Conservation (phyloP, 2,113 vertebrate genomes). For the Bos taurus region ARS-UCD2.0 NC_037340.1:5340001-5340500, state of each 20-base stretch:
- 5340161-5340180: constrained; percentile 45
- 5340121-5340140: constrained; percentile 62
- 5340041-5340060: constrained; percentile 33
- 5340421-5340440: constrained; percentile 50
- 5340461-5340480: constrained; percentile 49
- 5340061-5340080: constrained; percentile 59
- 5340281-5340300: constrained; percentile 1
- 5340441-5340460: constrained; percentile 21
- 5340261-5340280: not conserved
- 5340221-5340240: constrained; percentile 22
- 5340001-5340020: not conserved
- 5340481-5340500: constrained; percentile 55
- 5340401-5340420: constrained; percentile 39
- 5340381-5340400: not conserved
- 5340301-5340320: constrained; percentile 43
- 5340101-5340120: constrained; percentile 67
- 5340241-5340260: not conserved
- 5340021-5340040: constrained; percentile 26
- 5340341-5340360: constrained; percentile 41
- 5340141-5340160: not conserved
- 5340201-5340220: constrained; percentile 5
- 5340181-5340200: constrained; percentile 30
- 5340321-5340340: constrained; percentile 51
- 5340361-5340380: constrained; percentile 50
- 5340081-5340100: constrained; percentile 52